Conservation (phyloP, 2,113 vertebrate genomes). For the Ammodytes marinus region DNA sequence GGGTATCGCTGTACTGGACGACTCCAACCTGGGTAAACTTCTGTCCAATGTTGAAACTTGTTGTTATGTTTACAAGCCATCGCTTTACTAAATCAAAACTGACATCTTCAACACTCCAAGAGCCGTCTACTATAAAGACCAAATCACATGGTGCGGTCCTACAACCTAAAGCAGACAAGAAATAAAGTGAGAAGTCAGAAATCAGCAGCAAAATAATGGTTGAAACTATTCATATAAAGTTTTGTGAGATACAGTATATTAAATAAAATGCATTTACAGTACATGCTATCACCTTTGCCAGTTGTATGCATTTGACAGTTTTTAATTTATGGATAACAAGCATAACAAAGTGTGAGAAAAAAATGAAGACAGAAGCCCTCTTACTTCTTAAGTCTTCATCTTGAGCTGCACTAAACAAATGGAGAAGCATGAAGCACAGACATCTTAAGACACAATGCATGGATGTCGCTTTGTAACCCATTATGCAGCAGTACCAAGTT, state of each 20-base stretch:
- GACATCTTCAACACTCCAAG: constrained; percentile 95
- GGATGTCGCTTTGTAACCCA: constrained; percentile 82
- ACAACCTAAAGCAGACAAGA: constrained; percentile 87
- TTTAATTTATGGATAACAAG: constrained; percentile 58
- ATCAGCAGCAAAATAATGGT: constrained; percentile 5
- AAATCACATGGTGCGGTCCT: constrained; percentile 95
- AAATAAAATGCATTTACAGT: constrained; percentile 11
- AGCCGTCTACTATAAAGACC: constrained; percentile 97
- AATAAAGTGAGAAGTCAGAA: constrained; percentile 14
- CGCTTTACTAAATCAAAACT: constrained; percentile 97
- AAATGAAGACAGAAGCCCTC: constrained; percentile 79
- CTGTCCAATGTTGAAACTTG: constrained; percentile 94
- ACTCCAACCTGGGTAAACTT: constrained; percentile 97
- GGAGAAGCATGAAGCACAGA: constrained; percentile 85
- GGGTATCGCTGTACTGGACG: constrained; percentile 96
- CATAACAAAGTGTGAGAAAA: constrained; percentile 57
- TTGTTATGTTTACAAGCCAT: constrained; percentile 97
- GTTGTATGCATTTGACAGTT: constrained; percentile 26
- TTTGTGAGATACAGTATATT: not conserved
- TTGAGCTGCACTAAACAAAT: constrained; percentile 87
- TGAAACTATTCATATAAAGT: not conserved
- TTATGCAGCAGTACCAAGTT: constrained; percentile 77
- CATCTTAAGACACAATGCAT: constrained; percentile 83
- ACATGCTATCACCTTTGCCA: constrained; percentile 17
- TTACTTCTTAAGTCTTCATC: constrained; percentile 96